Percentiles rank a stretch among this genome's conserved stretches.
These are phyloP conservation scores for Sweltsa coloradensis DNA, from an alignment of 1,140 invertebrate species.

Conservation along the genomic window DNA sequence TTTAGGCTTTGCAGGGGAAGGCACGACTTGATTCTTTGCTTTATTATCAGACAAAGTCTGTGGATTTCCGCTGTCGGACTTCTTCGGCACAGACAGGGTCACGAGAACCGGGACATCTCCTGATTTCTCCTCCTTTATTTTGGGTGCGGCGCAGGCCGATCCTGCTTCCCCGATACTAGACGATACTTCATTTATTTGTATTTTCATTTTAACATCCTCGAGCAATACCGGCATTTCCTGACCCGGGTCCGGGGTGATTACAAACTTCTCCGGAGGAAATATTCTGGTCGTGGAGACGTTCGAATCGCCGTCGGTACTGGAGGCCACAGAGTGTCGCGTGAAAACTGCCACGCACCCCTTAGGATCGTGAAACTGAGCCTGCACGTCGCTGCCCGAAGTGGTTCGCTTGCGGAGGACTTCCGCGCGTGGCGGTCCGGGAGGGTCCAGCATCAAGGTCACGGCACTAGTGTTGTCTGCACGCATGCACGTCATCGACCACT, in stretches of 20 bases:
- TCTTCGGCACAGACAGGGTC: too few species aligned
- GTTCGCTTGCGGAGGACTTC: slow-evolving; percentile 31
- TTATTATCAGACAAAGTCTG: too few species aligned
- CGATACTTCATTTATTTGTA: slow-evolving; percentile 1
- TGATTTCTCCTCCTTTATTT: too few species aligned
- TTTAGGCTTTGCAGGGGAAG: too few species aligned
- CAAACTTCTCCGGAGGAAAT: too few species aligned
- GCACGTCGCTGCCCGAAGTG: not conserved
- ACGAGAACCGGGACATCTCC: too few species aligned
- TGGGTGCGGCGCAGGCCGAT: too few species aligned
- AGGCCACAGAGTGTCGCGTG: not conserved
- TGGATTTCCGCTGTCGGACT: too few species aligned
- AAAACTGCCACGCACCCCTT: not conserved
- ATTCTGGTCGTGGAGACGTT: too few species aligned
- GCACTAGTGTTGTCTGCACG: slow-evolving; percentile 92
- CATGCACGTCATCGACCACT: slow-evolving; percentile 65
- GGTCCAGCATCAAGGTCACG: slow-evolving; percentile 85
- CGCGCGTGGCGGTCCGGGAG: slow-evolving; percentile 64
- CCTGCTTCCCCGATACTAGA: not conserved
- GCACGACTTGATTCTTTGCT: too few species aligned
- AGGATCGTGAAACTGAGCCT: not conserved
- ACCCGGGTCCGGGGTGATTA: not conserved
- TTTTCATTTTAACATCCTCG: not conserved
- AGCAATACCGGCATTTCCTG: not conserved
- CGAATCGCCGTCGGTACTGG: not conserved